Base-by-base conservation (phyloP, 2,888 invertebrate species). In the Tipula confusa region DNA sequence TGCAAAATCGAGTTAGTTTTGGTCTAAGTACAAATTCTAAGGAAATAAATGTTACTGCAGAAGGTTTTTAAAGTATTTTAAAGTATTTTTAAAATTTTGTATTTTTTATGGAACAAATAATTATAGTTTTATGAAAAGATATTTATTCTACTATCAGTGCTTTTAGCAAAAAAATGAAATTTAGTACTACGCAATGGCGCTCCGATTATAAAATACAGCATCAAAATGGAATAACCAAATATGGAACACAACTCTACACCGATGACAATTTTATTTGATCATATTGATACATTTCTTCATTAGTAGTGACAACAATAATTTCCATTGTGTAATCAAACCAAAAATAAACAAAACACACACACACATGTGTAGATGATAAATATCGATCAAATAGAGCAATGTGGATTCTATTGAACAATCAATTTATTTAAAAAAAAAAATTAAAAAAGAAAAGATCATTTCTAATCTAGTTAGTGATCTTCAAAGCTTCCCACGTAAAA, bases 391-490 rank as follows among this genome's bases (percentile, higher is more conserved):
- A 64, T 64, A 64, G 64, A 64, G 7, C 24, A 24, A 18, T 24
- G 64, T 64, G 64, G 9, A 64, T 64, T 6, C 24, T 64, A 64
- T 64, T 64, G 24, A 64, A 64, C 64, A 64, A 64, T 64, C 64
- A 64, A 64, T 64, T 64, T 64, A 64, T 64, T 24, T 18, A 48
- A 48, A 18, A 18, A 48, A 18, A 18, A 48, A 48, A 4, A 48
- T 48, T 64, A 24, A 64, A 38, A 64, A 64, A 1, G 2, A 64
- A 64, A 64, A 64, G 64, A 64, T 64, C 64, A 64, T 64, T 64
- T 24, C 64, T 64, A 64, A 64, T 64, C 64, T 64, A 64, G 64
- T 64, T 64, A 64, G 64, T 64, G 64, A 64, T 64, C 64, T 64
- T 64, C 24, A 64, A 64, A 24, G 24, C 24, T 24, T 24, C 24